Evolutionary conservation across 2,113 vertebrate species (phyloP).

Genomic region (Pseudopipra pipra): DNA sequence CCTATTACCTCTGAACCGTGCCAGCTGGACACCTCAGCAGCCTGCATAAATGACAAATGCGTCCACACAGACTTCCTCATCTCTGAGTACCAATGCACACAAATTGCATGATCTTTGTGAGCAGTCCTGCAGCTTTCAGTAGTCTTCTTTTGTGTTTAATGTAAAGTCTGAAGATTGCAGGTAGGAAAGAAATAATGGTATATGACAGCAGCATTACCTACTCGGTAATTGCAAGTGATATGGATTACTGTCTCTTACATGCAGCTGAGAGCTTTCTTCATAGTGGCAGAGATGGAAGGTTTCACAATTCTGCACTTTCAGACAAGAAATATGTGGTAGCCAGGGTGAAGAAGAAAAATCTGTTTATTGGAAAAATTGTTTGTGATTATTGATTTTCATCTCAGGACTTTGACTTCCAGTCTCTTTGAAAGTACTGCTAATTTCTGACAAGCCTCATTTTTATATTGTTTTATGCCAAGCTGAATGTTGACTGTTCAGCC

Average conservation of each 20-base stretch:
- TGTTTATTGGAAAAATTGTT: background rate
- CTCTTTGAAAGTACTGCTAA: background rate
- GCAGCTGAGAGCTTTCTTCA: background rate
- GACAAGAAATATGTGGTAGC: background rate
- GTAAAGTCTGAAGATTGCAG: background rate
- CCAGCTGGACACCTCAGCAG: background rate
- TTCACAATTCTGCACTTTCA: background rate
- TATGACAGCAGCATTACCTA: background rate
- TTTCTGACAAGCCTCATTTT: background rate
- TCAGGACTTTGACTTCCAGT: background rate
- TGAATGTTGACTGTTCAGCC: background rate
- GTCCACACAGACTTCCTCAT: background rate
- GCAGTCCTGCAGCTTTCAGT: background rate
- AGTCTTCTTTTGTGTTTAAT: background rate
- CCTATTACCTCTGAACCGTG: rapidly evolving
- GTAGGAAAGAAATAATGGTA: background rate
- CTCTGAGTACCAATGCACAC: rapidly evolving
- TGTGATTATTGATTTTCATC: background rate
- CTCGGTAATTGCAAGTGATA: background rate
- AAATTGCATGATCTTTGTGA: background rate
- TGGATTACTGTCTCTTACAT: background rate
- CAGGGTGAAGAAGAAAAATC: background rate
- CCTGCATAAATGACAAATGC: background rate
- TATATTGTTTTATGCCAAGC: background rate
- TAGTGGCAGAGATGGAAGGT: background rate